Evolutionary conservation across 2,113 vertebrate genomes (phyloP), one percentile per base, ranked within the genome.

Genomic region (Brachirus orientalis): DNA sequence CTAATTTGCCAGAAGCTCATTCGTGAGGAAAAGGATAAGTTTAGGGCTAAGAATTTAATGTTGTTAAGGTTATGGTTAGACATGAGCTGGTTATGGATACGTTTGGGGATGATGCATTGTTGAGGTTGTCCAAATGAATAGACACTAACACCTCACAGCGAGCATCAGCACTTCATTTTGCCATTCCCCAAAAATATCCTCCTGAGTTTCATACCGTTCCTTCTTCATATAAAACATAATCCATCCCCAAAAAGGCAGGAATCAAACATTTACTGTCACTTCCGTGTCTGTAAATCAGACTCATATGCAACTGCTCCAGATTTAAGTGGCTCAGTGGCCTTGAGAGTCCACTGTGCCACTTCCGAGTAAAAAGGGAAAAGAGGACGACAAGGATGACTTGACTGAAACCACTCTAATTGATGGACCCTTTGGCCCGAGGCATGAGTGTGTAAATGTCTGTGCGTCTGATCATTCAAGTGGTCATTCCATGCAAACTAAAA

Each of bases 361-460:
- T 82, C 44, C 76, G 63, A 54, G 72, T 76, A 74, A 18, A 53
- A 50, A 54, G 54, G 48, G 28, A 41, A 57, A 63, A 58, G 46
- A 62, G 22, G 56, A 58, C 6, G 68, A 81, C n/a, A 69, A 75
- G 55, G 72, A 82, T 76, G 82, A 83, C 80, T 88, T 85, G 86
- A 84, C 63, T 81, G 79, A 83, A 83, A 58, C 75, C 68, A 67
- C 72, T 82, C 69, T 87, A 90, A 89, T 78, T 80, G 84, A 91
- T 84, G 79, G 84, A 52, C 82, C 72, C 60, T 22, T 54, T 43
- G 51, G 53, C 85, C 75, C 35, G 52, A 56, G 65, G 87, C 72
- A 22, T 8, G 11, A 51, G 60, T 51, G 58, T 33, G 33, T 10
- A 13, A 41, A 41, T 41, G 56, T 38, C 45, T 43, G 72, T 46